A percentile compares a stretch with the other conserved stretches of the same genome.
These are phyloP conservation scores for Chelon labrosus DNA, from an alignment of 2,797 vertebrate genomes.

Conservation along the genomic window DNA sequence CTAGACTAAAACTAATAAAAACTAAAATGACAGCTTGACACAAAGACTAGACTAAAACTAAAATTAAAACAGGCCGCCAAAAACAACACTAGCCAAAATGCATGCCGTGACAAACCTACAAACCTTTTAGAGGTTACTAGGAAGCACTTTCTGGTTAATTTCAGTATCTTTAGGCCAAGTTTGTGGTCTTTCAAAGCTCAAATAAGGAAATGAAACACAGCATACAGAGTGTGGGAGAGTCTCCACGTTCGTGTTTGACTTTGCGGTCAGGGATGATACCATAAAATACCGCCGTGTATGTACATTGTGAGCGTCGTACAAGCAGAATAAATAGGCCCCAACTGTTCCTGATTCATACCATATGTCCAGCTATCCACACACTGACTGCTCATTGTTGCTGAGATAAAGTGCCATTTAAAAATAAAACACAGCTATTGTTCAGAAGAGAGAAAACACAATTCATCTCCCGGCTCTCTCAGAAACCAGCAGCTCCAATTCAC, in stretches of 20 bases:
- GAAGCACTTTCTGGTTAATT: neutral
- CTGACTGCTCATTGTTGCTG: constrained; percentile 64
- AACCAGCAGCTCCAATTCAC: constrained; percentile 51
- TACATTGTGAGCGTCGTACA: constrained; percentile 22
- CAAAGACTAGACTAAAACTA: no score
- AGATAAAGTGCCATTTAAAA: constrained; percentile 45
- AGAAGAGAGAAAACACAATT: constrained; percentile 56
- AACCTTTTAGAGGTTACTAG: no score
- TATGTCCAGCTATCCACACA: constrained; percentile 67
- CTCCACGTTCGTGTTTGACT: neutral
- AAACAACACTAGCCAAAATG: no score
- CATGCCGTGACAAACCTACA: neutral
- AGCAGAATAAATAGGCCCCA: constrained; percentile 43
- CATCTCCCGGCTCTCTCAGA: constrained; percentile 36
- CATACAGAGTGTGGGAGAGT: constrained; percentile 11
- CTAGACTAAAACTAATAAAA: no score
- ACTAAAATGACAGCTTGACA: no score
- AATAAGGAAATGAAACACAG: neutral
- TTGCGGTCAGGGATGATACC: constrained; percentile 36
- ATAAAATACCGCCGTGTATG: constrained; percentile 37
- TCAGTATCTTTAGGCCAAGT: neutral
- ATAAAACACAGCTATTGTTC: constrained; percentile 68
- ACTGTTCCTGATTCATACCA: constrained; percentile 64
- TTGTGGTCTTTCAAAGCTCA: constrained; percentile 30
- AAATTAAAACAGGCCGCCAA: no score